A percentile compares a stretch with the other conserved stretches of the same genome.
These are phyloP conservation scores for Lytechinus variegatus DNA, from an alignment of 35 echinoderm and acorn worm species.

Conservation along the genomic window DNA sequence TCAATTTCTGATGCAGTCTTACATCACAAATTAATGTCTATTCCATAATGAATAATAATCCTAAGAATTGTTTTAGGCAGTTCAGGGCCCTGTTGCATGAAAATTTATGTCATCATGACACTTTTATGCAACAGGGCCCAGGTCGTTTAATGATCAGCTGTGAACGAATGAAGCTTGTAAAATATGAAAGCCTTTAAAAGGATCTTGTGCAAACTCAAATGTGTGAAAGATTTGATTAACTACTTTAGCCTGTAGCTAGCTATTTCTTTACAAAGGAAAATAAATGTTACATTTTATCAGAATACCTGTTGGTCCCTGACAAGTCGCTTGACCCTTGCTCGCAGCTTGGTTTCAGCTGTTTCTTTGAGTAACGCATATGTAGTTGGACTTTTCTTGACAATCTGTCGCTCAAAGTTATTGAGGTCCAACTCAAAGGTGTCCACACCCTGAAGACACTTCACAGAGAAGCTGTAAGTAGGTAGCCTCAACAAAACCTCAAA, in stretches of 20 bases:
- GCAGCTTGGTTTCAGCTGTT: slow-evolving; percentile 74
- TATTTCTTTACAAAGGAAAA: background rate
- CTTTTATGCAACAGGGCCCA: too few species aligned
- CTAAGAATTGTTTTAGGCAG: too few species aligned
- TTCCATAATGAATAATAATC: too few species aligned
- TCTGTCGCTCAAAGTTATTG: slow-evolving; percentile 87
- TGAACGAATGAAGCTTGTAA: too few species aligned
- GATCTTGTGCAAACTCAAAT: too few species aligned
- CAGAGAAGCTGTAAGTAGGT: slow-evolving; percentile 80
- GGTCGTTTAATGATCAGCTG: too few species aligned
- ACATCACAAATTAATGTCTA: too few species aligned
- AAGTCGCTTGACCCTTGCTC: slow-evolving; percentile 67
- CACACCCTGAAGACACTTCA: slow-evolving; percentile 68
- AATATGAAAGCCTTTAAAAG: too few species aligned
- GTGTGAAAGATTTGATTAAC: background rate
- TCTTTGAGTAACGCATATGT: slow-evolving; percentile 70
- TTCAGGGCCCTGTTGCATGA: too few species aligned
- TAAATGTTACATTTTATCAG: background rate
- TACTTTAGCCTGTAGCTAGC: background rate
- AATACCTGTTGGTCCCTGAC: slow-evolving; percentile 71
- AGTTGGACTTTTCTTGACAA: slow-evolving; percentile 73
- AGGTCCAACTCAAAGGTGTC: slow-evolving; percentile 82
- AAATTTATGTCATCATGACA: too few species aligned
- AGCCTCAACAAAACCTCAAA: slow-evolving; percentile 77
- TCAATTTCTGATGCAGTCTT: too few species aligned